Percentiles rank a stretch among this genome's conserved stretches.
phyloP scores from a whole-genome alignment of 2,113 vertebrate genomes.

The Silurus asotus region DNA sequence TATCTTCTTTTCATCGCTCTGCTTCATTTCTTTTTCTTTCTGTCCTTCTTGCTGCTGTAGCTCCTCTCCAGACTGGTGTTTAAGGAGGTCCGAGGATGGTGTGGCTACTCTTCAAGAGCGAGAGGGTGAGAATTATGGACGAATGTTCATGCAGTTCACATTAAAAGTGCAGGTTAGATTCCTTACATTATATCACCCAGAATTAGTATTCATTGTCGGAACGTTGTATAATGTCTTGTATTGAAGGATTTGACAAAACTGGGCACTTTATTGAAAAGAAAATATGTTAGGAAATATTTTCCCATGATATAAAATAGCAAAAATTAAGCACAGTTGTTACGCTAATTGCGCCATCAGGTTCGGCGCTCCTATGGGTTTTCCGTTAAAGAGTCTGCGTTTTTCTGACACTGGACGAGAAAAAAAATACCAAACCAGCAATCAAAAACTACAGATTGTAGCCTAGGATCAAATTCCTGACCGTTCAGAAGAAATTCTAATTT shows the following conservation, averaged over 20 bases:
- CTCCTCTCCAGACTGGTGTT: conserved; percentile 85
- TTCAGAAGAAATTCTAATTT: background rate
- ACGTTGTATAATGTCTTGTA: no score
- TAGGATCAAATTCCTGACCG: background rate
- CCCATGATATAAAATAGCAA: background rate
- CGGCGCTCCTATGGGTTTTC: no score
- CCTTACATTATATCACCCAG: background rate
- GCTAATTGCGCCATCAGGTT: no score
- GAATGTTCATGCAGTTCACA: conserved; percentile 1
- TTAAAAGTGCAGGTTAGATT: background rate
- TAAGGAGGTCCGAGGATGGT: conserved; percentile 85
- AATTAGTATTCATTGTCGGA: background rate
- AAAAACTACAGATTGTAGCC: no score
- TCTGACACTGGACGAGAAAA: no score
- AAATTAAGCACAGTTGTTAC: background rate
- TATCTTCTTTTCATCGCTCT: background rate
- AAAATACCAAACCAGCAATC: no score
- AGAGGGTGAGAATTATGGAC: conserved; percentile 76
- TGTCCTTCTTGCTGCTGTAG: conserved; percentile 64
- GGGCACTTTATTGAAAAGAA: background rate
- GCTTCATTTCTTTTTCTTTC: background rate
- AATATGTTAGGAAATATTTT: background rate
- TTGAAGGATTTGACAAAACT: background rate
- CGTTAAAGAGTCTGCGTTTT: no score
- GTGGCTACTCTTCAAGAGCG: conserved; percentile 59